These are phyloP conservation scores for Xylota segnis DNA, from an alignment of 2,888 invertebrate species.

Conservation along the genomic window DNA sequence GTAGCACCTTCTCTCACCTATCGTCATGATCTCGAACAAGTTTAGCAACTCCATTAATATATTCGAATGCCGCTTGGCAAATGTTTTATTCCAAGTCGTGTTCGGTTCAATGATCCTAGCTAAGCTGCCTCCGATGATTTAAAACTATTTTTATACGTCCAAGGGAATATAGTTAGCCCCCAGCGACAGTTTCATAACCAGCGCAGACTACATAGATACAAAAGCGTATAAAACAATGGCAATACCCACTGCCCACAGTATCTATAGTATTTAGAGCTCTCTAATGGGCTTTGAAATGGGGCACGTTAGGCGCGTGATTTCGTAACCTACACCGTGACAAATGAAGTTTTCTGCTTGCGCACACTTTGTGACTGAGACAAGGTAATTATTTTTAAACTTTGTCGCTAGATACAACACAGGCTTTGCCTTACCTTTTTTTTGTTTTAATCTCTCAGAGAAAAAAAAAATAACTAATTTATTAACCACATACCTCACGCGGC, in stretches of 20 bases:
- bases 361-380: constrained; percentile 35
- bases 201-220: constrained; percentile 4
- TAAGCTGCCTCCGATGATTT: constrained; percentile 26
- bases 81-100: neutral
- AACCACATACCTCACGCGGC: constrained; percentile 16
- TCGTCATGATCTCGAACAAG: constrained; percentile 22
- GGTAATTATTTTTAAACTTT: constrained; percentile 58
- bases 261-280: constrained; percentile 17
- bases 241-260: constrained; percentile 40
- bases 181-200: constrained; percentile 62
- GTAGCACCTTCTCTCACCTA: neutral
- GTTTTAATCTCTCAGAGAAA: constrained; percentile 21
- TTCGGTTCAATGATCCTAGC: constrained; percentile 58
- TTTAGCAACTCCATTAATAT: constrained; percentile 34
- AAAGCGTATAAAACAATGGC: constrained; percentile 50
- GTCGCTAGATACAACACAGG: constrained; percentile 40
- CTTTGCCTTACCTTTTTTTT: constrained; percentile 41
- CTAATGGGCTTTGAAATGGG: constrained; percentile 50
- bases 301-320: constrained; percentile 64
- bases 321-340: constrained; percentile 67
- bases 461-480: constrained; percentile 18
- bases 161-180: constrained; percentile 32
- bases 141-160: constrained; percentile 43
- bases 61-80: constrained; percentile 17
- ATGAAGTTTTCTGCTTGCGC: constrained; percentile 47